Evolutionary conservation across 2,113 vertebrate species (phyloP).

Genomic region (Fregata magnificens): DNA sequence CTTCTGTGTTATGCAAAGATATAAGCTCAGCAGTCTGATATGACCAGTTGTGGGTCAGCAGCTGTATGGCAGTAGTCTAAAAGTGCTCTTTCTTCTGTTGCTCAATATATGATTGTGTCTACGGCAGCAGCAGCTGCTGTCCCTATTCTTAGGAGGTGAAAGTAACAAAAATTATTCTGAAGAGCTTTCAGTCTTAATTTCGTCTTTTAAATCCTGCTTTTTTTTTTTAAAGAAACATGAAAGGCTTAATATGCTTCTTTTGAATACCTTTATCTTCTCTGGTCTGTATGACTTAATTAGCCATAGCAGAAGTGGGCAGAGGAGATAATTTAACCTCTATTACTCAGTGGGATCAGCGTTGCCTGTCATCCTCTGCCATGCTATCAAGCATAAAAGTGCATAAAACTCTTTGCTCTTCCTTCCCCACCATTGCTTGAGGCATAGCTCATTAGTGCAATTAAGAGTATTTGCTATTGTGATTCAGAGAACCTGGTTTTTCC

Average conservation of each 20-base stretch:
- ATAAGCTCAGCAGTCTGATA: neutral
- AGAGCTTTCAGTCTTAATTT: neutral
- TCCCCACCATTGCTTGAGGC: neutral
- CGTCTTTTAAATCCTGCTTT: neutral
- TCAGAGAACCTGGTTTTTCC: neutral
- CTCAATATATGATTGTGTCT: neutral
- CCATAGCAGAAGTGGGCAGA: neutral
- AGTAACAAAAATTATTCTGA: neutral
- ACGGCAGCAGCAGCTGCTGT: neutral
- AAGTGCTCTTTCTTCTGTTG: neutral
- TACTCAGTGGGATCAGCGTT: neutral
- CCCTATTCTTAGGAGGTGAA: neutral
- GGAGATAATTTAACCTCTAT: neutral
- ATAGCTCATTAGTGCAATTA: neutral
- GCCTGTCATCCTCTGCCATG: neutral
- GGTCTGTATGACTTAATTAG: neutral
- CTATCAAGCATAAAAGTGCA: neutral
- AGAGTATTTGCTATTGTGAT: neutral
- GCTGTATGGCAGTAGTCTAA: neutral
- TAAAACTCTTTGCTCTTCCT: neutral
- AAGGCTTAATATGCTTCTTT: neutral
- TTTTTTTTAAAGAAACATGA: neutral
- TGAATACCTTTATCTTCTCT: neutral
- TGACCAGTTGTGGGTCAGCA: neutral
- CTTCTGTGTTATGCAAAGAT: neutral